Percentiles rank a stretch among this genome's conserved stretches.
Conservation (phyloP, 2,888 invertebrate species). For the Dasypogon diadema region DNA sequence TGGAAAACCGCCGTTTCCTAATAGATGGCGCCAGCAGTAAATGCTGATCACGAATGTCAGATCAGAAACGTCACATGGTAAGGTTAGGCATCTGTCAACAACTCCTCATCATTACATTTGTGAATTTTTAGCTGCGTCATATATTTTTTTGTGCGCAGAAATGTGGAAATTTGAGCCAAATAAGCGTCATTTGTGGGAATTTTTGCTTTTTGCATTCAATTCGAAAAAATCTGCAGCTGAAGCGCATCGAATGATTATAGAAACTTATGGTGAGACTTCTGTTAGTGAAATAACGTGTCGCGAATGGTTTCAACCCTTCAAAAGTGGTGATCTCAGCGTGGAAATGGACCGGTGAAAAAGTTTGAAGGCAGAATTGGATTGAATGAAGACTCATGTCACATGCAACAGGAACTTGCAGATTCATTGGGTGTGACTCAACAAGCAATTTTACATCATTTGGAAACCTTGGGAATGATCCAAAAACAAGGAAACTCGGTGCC, state of each 20-base stretch:
- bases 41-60: too few relatives aligned
- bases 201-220: conserved; percentile 1
- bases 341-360: conserved; percentile 18
- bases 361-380: conserved; percentile 43
- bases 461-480: not conserved
- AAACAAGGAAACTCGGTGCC: not conserved
- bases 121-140: not conserved
- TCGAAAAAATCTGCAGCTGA: not conserved
- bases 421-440: not conserved
- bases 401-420: not conserved
- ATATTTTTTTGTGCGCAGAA: not conserved
- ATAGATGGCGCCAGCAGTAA: too few relatives aligned
- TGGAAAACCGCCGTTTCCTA: too few relatives aligned
- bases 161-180: not conserved
- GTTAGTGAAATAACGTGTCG: too few relatives aligned
- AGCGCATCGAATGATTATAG: not conserved
- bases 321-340: too few relatives aligned
- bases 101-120: not conserved
- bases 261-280: not conserved
- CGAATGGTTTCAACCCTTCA: too few relatives aligned
- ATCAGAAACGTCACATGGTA: not conserved
- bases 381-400: conserved; percentile 45
- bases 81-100: not conserved
- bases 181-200: not conserved
- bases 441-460: not conserved